Conservation (phyloP, 1,140 invertebrate species). For the Ceratosolen fusciceps region DNA sequence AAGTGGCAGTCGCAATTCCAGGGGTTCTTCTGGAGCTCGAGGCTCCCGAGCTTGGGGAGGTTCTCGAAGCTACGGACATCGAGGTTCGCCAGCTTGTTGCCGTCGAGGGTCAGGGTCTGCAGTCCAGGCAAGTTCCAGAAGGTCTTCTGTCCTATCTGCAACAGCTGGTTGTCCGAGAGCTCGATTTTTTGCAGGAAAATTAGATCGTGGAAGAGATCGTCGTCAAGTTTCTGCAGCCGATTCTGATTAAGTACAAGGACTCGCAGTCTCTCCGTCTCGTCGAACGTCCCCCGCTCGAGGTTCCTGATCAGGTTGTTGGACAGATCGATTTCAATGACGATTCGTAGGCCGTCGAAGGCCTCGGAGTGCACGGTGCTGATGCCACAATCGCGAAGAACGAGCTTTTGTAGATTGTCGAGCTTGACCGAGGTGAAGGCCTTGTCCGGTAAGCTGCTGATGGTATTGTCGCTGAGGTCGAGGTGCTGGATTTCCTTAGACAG, state of each 20-base stretch:
- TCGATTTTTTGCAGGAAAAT: conserved; percentile 82
- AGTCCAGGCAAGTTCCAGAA: conserved; percentile 81
- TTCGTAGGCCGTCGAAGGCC: conserved; percentile 82
- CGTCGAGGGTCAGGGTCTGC: conserved; percentile 77
- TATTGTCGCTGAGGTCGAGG: conserved; percentile 83
- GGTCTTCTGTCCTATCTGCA: conserved; percentile 78
- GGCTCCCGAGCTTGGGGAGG: conserved; percentile 78
- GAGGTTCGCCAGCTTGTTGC: conserved; percentile 80
- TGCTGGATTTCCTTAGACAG: conserved; percentile 77
- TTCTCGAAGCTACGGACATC: conserved; percentile 74
- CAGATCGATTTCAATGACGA: conserved; percentile 88
- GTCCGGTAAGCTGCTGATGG: conserved; percentile 76
- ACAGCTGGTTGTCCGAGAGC: conserved; percentile 81
- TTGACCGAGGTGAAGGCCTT: conserved; percentile 80
- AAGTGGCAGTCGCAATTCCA: conserved; percentile 92
- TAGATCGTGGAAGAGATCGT: conserved; percentile 83
- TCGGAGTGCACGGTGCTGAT: conserved; percentile 79
- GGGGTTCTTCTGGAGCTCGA: conserved; percentile 85
- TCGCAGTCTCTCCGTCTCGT: conserved; percentile 77
- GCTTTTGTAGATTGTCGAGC: conserved; percentile 85
- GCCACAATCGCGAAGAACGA: conserved; percentile 81
- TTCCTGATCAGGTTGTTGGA: conserved; percentile 81
- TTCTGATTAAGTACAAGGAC: conserved; percentile 82
- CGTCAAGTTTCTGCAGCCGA: conserved; percentile 78
- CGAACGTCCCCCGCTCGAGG: conserved; percentile 81